These are phyloP conservation scores for Wasmannia auropunctata DNA, from an alignment of 1,140 invertebrate species.

Conservation along the genomic window DNA sequence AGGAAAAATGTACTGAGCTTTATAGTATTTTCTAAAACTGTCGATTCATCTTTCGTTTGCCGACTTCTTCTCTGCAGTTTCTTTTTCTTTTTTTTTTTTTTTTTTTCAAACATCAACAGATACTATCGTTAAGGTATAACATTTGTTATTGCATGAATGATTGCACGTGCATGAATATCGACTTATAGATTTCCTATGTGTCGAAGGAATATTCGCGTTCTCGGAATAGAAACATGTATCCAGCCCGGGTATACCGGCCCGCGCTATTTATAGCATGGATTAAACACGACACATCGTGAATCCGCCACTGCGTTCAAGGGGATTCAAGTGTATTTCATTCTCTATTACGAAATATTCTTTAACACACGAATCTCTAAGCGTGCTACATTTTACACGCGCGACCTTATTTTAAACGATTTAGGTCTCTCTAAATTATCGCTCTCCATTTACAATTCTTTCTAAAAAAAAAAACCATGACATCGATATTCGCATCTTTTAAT, in stretches of 20 bases:
- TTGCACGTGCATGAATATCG: conserved; percentile 19
- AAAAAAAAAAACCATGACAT: too few relatives aligned
- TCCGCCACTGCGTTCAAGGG: conserved; percentile 7
- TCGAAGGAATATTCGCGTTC: conserved; percentile 62
- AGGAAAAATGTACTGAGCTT: neutral
- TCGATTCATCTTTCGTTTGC: neutral
- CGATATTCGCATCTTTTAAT: too few relatives aligned
- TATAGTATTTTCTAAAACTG: neutral
- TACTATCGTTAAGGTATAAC: neutral
- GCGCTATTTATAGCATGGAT: conserved; percentile 69
- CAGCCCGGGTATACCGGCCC: neutral
- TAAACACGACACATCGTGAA: conserved; percentile 58
- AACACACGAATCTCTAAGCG: conserved; percentile 5
- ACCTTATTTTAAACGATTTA: conserved; percentile 23
- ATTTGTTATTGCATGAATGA: neutral
- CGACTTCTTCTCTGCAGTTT: neutral
- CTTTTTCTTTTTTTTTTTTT: neutral
- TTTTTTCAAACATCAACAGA: neutral
- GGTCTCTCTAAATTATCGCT: neutral
- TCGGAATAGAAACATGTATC: conserved; percentile 59
- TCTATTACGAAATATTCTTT: conserved; percentile 43
- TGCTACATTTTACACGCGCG: neutral
- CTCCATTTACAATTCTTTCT: conserved; percentile 10
- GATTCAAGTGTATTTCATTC: conserved; percentile 42
- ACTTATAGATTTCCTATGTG: conserved; percentile 51